Evolutionary conservation across 2,888 invertebrate species (phyloP).

Genomic region (Esperia sulphurella): DNA sequence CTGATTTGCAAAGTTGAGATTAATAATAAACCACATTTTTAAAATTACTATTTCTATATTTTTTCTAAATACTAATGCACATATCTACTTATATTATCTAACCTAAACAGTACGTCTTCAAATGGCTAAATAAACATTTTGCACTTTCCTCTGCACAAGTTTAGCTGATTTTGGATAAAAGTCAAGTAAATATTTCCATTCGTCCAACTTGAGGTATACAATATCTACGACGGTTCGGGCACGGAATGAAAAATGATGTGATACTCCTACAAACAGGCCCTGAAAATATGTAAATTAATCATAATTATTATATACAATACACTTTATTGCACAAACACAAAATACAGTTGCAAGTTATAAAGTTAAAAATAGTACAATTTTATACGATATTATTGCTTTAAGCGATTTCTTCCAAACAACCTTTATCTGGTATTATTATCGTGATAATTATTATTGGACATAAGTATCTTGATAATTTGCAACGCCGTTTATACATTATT

Average conservation of each 20-base stretch:
- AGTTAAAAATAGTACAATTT: too few species aligned
- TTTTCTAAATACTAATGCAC: not conserved
- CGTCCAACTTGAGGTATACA: constrained; percentile 65
- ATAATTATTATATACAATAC: too few species aligned
- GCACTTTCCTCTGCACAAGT: constrained; percentile 60
- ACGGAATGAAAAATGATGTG: constrained; percentile 76
- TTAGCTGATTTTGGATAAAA: constrained; percentile 66
- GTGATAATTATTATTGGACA: too few species aligned
- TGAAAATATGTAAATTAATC: constrained; percentile 31
- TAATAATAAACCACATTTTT: not conserved
- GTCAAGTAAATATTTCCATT: constrained; percentile 74
- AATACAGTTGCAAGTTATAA: too few species aligned
- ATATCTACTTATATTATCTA: constrained; percentile 2
- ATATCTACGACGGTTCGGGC: constrained; percentile 74
- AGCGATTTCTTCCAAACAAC: too few species aligned
- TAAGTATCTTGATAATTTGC: too few species aligned
- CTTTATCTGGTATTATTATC: too few species aligned
- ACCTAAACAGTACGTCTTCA: constrained; percentile 19
- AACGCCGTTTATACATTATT: too few species aligned
- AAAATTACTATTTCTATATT: not conserved
- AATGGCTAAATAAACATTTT: constrained; percentile 68
- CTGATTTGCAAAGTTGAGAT: not conserved
- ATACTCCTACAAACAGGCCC: constrained; percentile 72
- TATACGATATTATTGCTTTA: too few species aligned
- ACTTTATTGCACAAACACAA: too few species aligned